phyloP scores from a whole-genome alignment of 2,888 invertebrate species.

The Loripinus fragilis region DNA sequence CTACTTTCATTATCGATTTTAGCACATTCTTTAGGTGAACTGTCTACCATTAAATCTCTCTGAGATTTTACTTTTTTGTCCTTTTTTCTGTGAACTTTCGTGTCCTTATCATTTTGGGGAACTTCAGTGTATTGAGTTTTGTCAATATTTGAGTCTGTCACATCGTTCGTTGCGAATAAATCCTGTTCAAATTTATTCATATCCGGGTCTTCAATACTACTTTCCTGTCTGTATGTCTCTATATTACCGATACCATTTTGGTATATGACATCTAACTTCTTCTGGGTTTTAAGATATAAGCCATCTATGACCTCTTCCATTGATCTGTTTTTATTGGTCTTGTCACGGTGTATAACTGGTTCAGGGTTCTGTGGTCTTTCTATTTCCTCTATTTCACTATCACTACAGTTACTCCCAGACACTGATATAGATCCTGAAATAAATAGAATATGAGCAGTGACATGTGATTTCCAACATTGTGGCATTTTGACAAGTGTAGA shows the following conservation, averaged over 20 bases:
- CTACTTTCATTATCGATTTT: background rate
- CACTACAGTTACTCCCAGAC: conserved; percentile 37
- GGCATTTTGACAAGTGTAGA: too few species aligned
- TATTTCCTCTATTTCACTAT: background rate
- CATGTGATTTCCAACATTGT: too few species aligned
- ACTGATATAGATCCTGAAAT: conserved; percentile 56
- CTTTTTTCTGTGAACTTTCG: background rate
- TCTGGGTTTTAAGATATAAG: conserved; percentile 49
- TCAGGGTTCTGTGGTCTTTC: conserved; percentile 49
- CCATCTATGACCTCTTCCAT: conserved; percentile 58
- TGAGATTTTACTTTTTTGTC: background rate
- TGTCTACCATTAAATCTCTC: background rate
- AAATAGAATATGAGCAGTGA: too few species aligned
- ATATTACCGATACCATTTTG: conserved; percentile 49
- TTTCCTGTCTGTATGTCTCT: conserved; percentile 15
- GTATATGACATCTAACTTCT: conserved; percentile 52
- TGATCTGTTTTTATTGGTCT: conserved; percentile 22
- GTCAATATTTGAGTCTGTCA: background rate
- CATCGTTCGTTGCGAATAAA: background rate
- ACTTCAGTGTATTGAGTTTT: background rate
- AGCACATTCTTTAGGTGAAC: background rate
- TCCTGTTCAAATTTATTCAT: conserved; percentile 16
- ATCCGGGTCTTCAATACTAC: background rate
- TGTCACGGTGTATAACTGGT: background rate
- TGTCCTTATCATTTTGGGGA: background rate